Conservation (phyloP, 2,888 invertebrate genomes). For the Galeopsomyia nigrocyanea region DNA sequence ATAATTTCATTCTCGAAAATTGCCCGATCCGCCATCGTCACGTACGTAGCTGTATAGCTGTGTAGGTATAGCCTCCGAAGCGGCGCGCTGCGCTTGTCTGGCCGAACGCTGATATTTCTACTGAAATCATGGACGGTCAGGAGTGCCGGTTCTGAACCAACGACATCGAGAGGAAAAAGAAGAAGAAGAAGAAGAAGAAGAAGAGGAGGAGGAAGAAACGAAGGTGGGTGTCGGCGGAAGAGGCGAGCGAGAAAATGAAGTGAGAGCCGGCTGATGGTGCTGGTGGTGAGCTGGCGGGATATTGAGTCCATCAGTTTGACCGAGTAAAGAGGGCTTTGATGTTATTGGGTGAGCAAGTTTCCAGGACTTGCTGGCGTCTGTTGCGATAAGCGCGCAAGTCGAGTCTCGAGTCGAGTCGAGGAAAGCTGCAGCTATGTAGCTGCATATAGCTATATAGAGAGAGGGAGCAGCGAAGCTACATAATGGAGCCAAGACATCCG, state of each 20-base stretch:
- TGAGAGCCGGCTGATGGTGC: neutral
- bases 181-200: neutral
- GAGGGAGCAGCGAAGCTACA: neutral
- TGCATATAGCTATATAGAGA: neutral
- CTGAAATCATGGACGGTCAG: no score
- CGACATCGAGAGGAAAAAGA: no score
- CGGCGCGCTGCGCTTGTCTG: no score
- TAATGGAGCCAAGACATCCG: neutral
- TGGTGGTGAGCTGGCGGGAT: neutral
- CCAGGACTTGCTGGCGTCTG: neutral
- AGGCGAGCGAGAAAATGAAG: neutral
- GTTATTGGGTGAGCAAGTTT: slow-evolving; percentile 18
- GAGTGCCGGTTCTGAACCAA: no score
- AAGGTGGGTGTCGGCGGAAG: slow-evolving; percentile 6
- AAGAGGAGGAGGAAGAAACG: neutral
- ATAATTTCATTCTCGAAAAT: no score
- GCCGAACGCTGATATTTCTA: no score
- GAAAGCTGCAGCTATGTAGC: neutral
- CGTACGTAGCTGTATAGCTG: no score
- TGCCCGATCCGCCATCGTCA: no score
- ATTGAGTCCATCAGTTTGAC: slow-evolving; percentile 16
- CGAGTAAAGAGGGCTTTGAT: neutral
- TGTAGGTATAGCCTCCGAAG: no score
- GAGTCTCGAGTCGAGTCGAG: no score
- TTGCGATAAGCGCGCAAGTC: neutral